phyloP scores from a whole-genome alignment of 2,888 invertebrate species.

The Agrochola lychnidis region DNA sequence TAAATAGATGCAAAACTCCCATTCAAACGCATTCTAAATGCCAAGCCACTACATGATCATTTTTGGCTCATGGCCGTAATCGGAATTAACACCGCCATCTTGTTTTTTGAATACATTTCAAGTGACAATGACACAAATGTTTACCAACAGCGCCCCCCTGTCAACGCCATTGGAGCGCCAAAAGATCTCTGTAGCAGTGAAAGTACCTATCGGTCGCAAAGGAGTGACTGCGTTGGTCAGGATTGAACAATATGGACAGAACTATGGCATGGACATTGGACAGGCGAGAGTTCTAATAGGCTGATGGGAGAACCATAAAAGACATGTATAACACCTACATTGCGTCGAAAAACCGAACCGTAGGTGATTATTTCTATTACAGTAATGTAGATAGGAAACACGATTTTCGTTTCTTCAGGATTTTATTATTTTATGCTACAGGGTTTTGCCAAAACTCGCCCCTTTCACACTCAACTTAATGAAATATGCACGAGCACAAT shows the following conservation, averaged over 20 bases:
- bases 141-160: too few species aligned
- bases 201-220: neutral
- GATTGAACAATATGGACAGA: neutral
- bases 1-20: neutral
- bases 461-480: constrained; percentile 21
- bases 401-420: neutral
- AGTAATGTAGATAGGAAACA: neutral
- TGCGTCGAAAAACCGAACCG: too few species aligned
- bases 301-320: too few species aligned
- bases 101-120: neutral
- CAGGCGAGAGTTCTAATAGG: neutral
- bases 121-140: too few species aligned
- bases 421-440: neutral
- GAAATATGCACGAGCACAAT: constrained; percentile 28
- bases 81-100: neutral
- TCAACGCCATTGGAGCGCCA: too few species aligned
- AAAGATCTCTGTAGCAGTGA: too few species aligned
- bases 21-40: neutral
- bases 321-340: too few species aligned
- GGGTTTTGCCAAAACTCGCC: constrained; percentile 1
- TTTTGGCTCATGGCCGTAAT: neutral
- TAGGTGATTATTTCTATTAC: too few species aligned
- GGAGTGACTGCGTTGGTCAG: neutral
- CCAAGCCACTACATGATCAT: neutral
- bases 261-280: neutral